phyloP scores from a whole-genome alignment of 2,113 vertebrate genomes.

The Leuciscus idus region DNA sequence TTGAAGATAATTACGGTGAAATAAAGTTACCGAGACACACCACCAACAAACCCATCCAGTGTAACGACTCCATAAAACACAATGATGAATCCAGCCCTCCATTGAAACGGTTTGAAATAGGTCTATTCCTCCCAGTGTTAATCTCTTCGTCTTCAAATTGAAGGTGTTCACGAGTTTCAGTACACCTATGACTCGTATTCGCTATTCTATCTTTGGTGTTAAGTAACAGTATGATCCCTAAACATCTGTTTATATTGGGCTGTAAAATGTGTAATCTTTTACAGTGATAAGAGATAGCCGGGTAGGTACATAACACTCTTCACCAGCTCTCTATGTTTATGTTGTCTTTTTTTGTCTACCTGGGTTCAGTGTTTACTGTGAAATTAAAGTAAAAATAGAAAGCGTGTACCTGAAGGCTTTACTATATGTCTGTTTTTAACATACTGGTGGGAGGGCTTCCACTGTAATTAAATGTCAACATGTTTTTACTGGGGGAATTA shows the following conservation, averaged over 20 bases:
- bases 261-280: conserved; percentile 17
- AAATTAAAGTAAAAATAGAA: conserved; percentile 50
- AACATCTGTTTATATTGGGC: neutral
- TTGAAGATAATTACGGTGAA: conserved; percentile 69
- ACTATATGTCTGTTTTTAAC: conserved; percentile 29
- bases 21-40: conserved; percentile 56
- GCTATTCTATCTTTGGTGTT: neutral
- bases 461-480: conserved; percentile 73
- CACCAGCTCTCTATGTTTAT: neutral
- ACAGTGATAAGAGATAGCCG: conserved; percentile 37
- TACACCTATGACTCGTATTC: neutral
- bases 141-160: conserved; percentile 26
- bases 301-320: neutral
- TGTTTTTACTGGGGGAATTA: conserved; percentile 71
- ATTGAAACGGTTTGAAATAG: conserved; percentile 50
- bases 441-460: conserved; percentile 48
- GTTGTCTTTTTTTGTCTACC: neutral
- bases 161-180: conserved; percentile 1
- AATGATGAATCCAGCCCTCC: conserved; percentile 26
- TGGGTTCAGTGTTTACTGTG: neutral
- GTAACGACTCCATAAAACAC: conserved; percentile 70
- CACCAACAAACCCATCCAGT: conserved; percentile 67
- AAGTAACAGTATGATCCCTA: conserved; percentile 3
- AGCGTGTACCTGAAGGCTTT: conserved; percentile 44
- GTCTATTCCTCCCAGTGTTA: conserved; percentile 30